These are phyloP conservation scores for Aethina tumida DNA, from an alignment of 1,140 invertebrate species.

Conservation along the genomic window DNA sequence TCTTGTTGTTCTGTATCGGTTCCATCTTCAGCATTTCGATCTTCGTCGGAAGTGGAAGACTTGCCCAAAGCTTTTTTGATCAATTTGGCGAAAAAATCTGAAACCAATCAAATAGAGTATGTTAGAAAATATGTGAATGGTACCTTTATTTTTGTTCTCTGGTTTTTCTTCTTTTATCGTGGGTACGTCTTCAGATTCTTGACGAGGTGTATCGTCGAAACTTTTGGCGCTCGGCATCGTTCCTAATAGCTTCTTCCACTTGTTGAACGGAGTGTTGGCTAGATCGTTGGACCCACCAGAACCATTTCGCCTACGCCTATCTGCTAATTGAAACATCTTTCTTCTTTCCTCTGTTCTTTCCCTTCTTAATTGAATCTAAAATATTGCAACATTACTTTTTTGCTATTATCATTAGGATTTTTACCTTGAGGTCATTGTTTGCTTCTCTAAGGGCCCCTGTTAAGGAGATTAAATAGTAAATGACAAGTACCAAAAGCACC, in stretches of 20 bases:
- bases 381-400: slow-evolving; percentile 2
- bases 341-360: slow-evolving; percentile 86
- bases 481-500: slow-evolving; percentile 83
- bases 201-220: slow-evolving; percentile 39
- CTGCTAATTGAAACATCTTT: slow-evolving; percentile 85
- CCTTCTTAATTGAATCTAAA: slow-evolving; percentile 64
- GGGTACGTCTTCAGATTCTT: slow-evolving; percentile 18
- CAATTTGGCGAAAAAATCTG: slow-evolving; percentile 50
- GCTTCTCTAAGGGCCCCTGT: slow-evolving; percentile 83
- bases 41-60: slow-evolving; percentile 44
- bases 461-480: slow-evolving; percentile 91
- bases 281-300: slow-evolving; percentile 40
- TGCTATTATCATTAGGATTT: slow-evolving; percentile 6
- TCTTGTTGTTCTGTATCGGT: slow-evolving; percentile 58
- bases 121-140: neutral
- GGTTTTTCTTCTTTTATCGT: slow-evolving; percentile 11
- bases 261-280: slow-evolving; percentile 49
- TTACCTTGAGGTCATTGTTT: slow-evolving; percentile 82
- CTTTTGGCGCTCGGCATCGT: slow-evolving; percentile 43
- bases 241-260: slow-evolving; percentile 62
- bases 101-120: slow-evolving; percentile 20
- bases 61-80: slow-evolving; percentile 50
- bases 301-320: slow-evolving; percentile 47
- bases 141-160: slow-evolving; percentile 21
- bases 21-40: slow-evolving; percentile 43